Evolutionary conservation across 2,888 invertebrate species (phyloP).

Genomic region (Taphrorychus bicolor): DNA sequence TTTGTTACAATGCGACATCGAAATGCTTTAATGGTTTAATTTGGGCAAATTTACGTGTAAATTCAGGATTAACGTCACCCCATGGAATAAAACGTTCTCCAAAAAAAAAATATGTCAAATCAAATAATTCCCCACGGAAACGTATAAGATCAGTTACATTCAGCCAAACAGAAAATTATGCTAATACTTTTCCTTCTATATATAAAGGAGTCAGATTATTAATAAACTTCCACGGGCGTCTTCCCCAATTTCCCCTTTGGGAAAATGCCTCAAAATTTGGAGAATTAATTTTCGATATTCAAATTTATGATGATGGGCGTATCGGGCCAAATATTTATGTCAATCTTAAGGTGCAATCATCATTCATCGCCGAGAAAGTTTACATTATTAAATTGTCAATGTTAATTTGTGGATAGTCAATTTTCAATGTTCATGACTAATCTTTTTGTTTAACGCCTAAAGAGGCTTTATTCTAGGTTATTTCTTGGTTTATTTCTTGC

Average conservation of each 20-base stretch:
- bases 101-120: neutral
- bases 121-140: neutral
- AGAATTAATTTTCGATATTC: conserved; percentile 20
- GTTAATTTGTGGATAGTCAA: no score
- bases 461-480: no score
- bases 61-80: conserved; percentile 27
- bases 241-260: neutral
- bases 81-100: neutral
- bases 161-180: conserved; percentile 30
- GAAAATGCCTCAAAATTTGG: neutral
- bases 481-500: no score
- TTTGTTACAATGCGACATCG: conserved; percentile 25
- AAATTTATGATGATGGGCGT: conserved; percentile 4
- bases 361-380: neutral
- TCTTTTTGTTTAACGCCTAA: no score
- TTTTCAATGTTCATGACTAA: no score
- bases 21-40: conserved; percentile 37
- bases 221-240: conserved; percentile 19
- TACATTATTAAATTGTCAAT: neutral
- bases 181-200: conserved; percentile 21
- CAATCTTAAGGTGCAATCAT: neutral
- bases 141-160: conserved; percentile 17
- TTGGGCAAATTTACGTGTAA: conserved; percentile 35
- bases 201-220: conserved; percentile 21
- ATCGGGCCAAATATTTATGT: conserved; percentile 2